Conservation (phyloP, 2,113 vertebrate species). For the Erythrocercus mccallii region DNA sequence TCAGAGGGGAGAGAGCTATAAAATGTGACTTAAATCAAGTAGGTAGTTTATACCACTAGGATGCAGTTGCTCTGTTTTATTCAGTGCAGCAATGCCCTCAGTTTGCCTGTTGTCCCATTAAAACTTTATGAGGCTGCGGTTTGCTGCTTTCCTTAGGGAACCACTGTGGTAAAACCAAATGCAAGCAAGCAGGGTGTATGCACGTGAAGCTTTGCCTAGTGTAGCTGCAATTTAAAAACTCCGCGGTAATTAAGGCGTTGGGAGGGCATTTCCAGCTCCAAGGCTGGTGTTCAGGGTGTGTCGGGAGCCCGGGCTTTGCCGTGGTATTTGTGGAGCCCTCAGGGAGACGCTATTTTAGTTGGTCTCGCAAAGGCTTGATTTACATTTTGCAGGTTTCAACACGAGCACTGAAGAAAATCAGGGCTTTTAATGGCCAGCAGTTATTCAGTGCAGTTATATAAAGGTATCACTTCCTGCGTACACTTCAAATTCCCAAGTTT, state of each 20-base stretch:
- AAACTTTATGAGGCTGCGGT: not conserved
- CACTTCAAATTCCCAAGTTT: conserved; percentile 19
- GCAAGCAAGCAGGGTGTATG: fast-evolving
- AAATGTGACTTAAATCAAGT: not conserved
- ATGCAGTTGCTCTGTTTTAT: not conserved
- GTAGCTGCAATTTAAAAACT: not conserved
- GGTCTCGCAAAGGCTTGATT: conserved; percentile 68
- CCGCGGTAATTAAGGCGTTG: not conserved
- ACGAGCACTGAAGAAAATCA: conserved; percentile 37
- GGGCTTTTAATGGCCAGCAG: conserved; percentile 56
- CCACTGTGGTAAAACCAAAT: not conserved
- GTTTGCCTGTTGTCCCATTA: not conserved
- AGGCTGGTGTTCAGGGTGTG: not conserved
- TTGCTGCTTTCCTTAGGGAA: not conserved
- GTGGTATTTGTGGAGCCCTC: conserved; percentile 72
- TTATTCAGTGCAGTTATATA: conserved; percentile 63
- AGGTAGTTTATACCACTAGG: not conserved
- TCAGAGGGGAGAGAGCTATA: not conserved
- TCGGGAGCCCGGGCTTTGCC: conserved; percentile 22
- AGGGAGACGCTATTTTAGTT: conserved; percentile 75
- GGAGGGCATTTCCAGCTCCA: not conserved
- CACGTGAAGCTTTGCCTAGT: not conserved
- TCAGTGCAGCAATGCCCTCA: not conserved
- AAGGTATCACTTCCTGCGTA: conserved; percentile 8
- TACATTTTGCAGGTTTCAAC: conserved; percentile 76